Evolutionary conservation across 2,113 vertebrate genomes (phyloP), one percentile per base, ranked within the genome.

Genomic region (Tichodroma muraria): DNA sequence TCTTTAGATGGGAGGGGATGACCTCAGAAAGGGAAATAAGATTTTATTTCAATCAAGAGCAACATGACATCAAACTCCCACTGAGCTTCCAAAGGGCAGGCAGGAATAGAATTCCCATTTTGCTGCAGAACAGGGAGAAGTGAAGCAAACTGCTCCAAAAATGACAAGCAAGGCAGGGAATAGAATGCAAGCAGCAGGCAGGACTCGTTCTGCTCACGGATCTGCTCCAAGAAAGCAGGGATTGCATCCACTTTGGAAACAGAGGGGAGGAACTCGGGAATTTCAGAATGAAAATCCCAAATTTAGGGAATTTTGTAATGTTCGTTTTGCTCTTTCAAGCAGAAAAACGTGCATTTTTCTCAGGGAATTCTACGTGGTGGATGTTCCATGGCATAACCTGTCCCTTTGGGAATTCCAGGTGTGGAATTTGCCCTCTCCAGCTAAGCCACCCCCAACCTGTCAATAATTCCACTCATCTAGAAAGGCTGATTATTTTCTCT

Each of bases 21-120:
- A 72, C 47, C 81, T 87, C 65, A 53, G 56, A 38, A 93, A 23
- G 33, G 25, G 49, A 91, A 91, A 75, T 11, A 19, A 70, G 59
- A 3, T 37, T 94, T 92, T 81, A 37, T 23, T 81, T 81, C 63
- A 84, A 63, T 78, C 7, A 86, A 86, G 78, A 81, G n/a, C 50
- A 86, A 78, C 52, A 11, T 30, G 44, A 64, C 49, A 79, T n/a
- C 69, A 7, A 94, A 85, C 65, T 93, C 81, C 87, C 66, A 85
- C 87, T 40, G 49, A 91, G 85, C 45, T 93, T 75, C 61, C 78
- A 68, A 85, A 76, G 70, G 88, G 81, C 80, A 94, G 56, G 93
- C 89, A 93, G 66, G 73, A 95, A 90, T 10, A 89, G 81, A 91
- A 93, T 79, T 82, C 85, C 75, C 53, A 53, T 45, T 91, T 88